A percentile compares a stretch with the other conserved stretches of the same genome.
Conservation (phyloP, 2,797 vertebrate species). For the Australoheros facetus region DNA sequence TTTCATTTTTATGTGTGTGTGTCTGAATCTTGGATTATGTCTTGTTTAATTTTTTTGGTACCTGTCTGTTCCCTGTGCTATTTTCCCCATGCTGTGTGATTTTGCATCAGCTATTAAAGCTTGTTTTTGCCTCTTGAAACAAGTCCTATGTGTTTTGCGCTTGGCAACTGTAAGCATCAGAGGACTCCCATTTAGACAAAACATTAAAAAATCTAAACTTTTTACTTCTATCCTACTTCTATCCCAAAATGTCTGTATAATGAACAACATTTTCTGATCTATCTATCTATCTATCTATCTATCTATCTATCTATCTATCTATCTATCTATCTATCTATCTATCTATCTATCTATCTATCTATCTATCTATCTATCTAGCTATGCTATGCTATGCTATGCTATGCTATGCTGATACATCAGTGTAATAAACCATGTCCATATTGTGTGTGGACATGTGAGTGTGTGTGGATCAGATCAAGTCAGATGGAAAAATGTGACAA, state of each 20-base stretch:
- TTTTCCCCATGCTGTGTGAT: neutral
- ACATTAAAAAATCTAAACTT: neutral
- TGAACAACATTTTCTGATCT: neutral
- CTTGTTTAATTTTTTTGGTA: neutral
- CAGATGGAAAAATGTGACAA: neutral
- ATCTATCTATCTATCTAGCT: no score
- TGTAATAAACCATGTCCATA: neutral
- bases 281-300: no score
- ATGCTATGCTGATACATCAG: no score
- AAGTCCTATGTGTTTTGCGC: neutral
- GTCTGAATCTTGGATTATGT: neutral
- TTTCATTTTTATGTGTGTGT: neutral
- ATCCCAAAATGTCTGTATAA: neutral
- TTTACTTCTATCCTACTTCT: neutral
- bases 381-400: no score
- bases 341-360: no score
- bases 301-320: no score
- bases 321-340: no score
- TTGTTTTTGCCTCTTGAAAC: neutral
- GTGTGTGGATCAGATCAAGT: neutral
- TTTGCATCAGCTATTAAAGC: neutral
- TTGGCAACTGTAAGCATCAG: neutral
- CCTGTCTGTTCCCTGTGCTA: neutral
- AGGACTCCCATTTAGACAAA: neutral
- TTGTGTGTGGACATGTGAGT: neutral